Evolutionary conservation across 1,140 invertebrate genomes (phyloP).

Genomic region (Meteorus sp.): DNA sequence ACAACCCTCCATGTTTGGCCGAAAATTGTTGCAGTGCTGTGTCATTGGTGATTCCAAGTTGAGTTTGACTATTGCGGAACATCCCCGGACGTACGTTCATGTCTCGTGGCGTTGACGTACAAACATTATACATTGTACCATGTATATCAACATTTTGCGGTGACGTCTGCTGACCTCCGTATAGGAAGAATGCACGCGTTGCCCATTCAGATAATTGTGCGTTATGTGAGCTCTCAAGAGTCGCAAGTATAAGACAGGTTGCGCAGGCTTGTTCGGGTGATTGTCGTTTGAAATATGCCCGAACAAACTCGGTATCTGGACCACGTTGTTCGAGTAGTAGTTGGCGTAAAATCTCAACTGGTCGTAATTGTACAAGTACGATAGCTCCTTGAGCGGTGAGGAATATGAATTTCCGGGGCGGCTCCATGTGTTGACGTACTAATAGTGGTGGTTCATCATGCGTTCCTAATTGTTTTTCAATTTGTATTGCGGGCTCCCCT

Average conservation of each 20-base stretch:
- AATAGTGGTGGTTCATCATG: constrained; percentile 65
- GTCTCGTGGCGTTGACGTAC: constrained; percentile 51
- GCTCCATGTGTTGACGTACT: constrained; percentile 76
- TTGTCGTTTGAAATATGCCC: constrained; percentile 82
- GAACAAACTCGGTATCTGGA: constrained; percentile 81
- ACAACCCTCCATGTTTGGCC: constrained; percentile 90
- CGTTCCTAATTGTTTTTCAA: constrained; percentile 47
- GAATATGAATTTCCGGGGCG: constrained; percentile 77
- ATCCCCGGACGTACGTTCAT: constrained; percentile 32
- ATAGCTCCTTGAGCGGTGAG: constrained; percentile 86
- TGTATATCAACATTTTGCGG: constrained; percentile 27
- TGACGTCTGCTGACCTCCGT: constrained; percentile 61
- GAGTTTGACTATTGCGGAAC: constrained; percentile 31
- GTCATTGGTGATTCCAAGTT: constrained; percentile 41
- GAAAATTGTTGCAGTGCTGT: constrained; percentile 69
- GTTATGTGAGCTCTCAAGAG: constrained; percentile 68
- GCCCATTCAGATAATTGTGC: constrained; percentile 82
- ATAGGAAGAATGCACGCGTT: constrained; percentile 88
- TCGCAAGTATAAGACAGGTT: constrained; percentile 83
- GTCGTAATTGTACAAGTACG: constrained; percentile 79
- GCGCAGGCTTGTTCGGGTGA: constrained; percentile 86
- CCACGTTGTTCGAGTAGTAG: constrained; percentile 80
- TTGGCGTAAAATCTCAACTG: constrained; percentile 82
- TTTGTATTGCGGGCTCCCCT: constrained; percentile 50
- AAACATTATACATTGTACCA: constrained; percentile 40